Percentiles rank a stretch among this genome's conserved stretches.
Evolutionary conservation across 2,113 vertebrate species (phyloP).

Genomic region (Semicossyphus pulcher): DNA sequence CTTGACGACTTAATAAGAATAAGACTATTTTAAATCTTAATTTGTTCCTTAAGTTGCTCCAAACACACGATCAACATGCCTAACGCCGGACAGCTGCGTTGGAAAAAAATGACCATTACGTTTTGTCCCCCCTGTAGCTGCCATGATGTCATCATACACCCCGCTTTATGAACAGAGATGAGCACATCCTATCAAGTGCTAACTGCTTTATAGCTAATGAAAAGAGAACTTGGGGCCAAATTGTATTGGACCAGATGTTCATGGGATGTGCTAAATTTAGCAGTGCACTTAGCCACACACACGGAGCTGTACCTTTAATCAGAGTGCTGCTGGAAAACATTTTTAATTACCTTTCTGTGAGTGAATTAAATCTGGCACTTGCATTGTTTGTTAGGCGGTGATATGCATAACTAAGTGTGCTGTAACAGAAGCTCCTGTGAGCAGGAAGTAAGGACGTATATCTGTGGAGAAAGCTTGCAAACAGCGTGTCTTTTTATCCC

Average conservation of each 20-base stretch:
- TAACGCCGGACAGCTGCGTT: background rate
- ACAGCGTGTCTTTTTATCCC: constrained; percentile 8
- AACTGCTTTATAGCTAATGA: constrained; percentile 77
- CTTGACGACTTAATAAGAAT: too few relatives aligned
- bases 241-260: constrained; percentile 77
- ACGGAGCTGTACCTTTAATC: constrained; percentile 51
- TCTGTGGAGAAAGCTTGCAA: background rate
- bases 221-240: constrained; percentile 73
- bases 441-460: background rate
- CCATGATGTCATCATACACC: constrained; percentile 44
- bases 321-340: constrained; percentile 54
- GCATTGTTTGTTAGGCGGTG: constrained; percentile 18
- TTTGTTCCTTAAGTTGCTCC: background rate
- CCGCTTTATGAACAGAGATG: constrained; percentile 70
- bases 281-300: constrained; percentile 22
- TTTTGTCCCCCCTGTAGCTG: constrained; percentile 2
- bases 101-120: constrained; percentile 12
- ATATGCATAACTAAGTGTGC: constrained; percentile 26
- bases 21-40: too few relatives aligned
- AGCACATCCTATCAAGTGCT: constrained; percentile 73
- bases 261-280: constrained; percentile 56
- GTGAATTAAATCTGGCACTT: constrained; percentile 51
- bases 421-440: background rate
- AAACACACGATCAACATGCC: background rate
- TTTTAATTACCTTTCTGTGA: constrained; percentile 51